Evolutionary conservation across 2,888 invertebrate species (phyloP).

Genomic region (Pollenia angustigena): DNA sequence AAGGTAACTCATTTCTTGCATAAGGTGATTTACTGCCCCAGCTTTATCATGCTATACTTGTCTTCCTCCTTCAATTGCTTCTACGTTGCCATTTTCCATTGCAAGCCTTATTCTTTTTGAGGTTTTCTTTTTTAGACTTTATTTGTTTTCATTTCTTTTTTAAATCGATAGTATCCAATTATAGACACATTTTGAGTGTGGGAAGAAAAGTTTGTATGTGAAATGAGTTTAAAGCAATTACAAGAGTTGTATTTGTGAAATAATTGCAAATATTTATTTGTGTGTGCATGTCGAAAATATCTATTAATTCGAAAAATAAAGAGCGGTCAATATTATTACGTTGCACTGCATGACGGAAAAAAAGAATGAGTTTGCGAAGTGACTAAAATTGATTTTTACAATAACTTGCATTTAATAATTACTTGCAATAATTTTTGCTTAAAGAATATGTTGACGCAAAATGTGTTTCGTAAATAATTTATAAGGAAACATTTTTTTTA

Average conservation of each 20-base stretch:
- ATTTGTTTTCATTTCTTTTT: neutral
- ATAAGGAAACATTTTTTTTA: neutral
- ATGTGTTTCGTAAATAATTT: neutral
- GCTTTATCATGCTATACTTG: neutral
- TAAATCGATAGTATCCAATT: slow-evolving; percentile 60
- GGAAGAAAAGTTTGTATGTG: slow-evolving; percentile 30
- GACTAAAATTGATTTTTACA: neutral
- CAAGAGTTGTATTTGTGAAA: no score
- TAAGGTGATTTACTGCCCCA: slow-evolving; percentile 1
- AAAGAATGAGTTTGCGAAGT: slow-evolving; percentile 21
- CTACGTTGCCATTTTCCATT: slow-evolving; percentile 8
- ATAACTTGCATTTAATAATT: no score
- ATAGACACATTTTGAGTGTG: slow-evolving; percentile 53
- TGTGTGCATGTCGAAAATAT: slow-evolving; percentile 28
- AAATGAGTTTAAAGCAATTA: slow-evolving; percentile 1
- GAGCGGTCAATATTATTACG: slow-evolving; percentile 49
- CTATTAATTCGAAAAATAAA: slow-evolving; percentile 57
- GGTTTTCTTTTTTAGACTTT: slow-evolving; percentile 26
- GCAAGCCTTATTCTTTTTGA: slow-evolving; percentile 9
- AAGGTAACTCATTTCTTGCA: slow-evolving; percentile 11
- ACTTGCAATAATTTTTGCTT: neutral
- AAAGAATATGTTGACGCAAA: neutral
- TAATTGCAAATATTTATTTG: slow-evolving; percentile 1
- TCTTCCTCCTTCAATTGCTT: neutral
- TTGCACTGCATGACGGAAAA: slow-evolving; percentile 16